A percentile compares a stretch with the other conserved stretches of the same genome.
Conservation (phyloP, 1,140 invertebrate species). For the Phthorimaea operculella region DNA sequence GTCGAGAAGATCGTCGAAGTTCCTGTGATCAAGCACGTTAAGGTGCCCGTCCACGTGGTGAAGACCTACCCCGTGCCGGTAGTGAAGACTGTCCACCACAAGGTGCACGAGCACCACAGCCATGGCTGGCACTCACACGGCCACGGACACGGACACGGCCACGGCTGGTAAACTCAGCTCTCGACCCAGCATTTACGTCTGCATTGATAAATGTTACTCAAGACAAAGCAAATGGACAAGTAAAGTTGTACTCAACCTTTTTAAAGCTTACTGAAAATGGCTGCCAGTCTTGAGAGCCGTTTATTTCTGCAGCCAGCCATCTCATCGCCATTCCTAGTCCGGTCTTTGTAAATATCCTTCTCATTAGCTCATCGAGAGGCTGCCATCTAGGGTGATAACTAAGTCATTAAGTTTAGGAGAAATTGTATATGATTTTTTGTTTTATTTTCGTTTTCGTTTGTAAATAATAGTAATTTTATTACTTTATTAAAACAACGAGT, state of each 20-base stretch:
- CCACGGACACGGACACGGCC: constrained; percentile 12
- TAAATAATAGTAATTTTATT: constrained; percentile 57
- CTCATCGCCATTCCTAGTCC: constrained; percentile 28
- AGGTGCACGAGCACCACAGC: constrained; percentile 29
- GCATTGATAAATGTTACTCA: no score
- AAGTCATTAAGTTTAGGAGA: constrained; percentile 62
- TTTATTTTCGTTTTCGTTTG: constrained; percentile 36
- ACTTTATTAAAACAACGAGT: constrained; percentile 44
- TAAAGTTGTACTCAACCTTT: no score
- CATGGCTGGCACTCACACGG: constrained; percentile 22
- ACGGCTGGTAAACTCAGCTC: constrained; percentile 11
- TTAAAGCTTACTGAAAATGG: background rate
- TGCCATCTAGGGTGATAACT: constrained; percentile 64
- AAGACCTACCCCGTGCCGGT: constrained; percentile 56
- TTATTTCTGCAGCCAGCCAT: background rate
- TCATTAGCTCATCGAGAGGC: constrained; percentile 59
- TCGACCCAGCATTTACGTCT: background rate
- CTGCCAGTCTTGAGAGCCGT: background rate
- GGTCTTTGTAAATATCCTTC: constrained; percentile 50
- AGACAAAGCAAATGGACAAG: no score
- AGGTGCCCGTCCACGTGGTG: constrained; percentile 51
- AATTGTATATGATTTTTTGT: constrained; percentile 17
- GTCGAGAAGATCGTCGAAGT: constrained; percentile 57
- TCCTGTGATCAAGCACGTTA: constrained; percentile 46
- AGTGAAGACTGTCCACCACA: constrained; percentile 57